Evolutionary conservation across 37 sponge, comb jelly and placozoan genomes (phyloP), one percentile per base, ranked within the genome.

Genomic region (Spongilla lacustris): DNA sequence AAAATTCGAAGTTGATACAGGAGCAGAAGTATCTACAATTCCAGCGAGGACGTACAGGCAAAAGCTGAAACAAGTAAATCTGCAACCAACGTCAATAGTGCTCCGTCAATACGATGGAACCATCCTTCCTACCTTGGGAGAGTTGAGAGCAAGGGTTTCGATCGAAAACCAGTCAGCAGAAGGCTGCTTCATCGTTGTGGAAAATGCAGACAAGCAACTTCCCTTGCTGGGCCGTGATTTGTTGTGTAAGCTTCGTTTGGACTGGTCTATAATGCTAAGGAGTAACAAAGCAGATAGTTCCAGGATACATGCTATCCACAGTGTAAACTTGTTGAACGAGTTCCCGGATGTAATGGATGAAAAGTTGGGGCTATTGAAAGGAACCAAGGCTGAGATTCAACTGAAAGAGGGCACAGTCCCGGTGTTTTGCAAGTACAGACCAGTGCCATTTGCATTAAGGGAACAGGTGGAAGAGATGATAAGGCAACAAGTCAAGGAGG

Each of bases 401-500:
- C 75, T 74, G 25, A 33, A 74, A 74, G 29, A 28, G 5, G 31
- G 75, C 1, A 36, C 22, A 5, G 23, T 27, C 2, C 75, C 31
- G 2, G 23, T 36, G 5, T 28, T n/a, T 74, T 74, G 75, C 23
- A 46, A 69, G 26, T 17, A 22, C n/a, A 81, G 82, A 81, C 82
- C 82, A 26, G 69, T 81, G 24, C 82, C 82, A 28, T 81, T 78
- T 78, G 78, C 78, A 34, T 11, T 78, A 25, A 37, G 78, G 24
- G 49, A 37, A 4, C 46, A 78, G 46, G 78, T 78, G 46, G 78
- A 78, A 78, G 48, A 78, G 26, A 48, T 19, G 22, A 19, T 78
- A 17, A 23, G 46, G 11, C 21, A 78, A 8, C 78, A 78, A 32
- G 4, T 46, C 8, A 46, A 46, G 8, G 46, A 46, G 8, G 46